Evolutionary conservation across 2,888 invertebrate genomes (phyloP).

Genomic region (Rapana venosa): DNA sequence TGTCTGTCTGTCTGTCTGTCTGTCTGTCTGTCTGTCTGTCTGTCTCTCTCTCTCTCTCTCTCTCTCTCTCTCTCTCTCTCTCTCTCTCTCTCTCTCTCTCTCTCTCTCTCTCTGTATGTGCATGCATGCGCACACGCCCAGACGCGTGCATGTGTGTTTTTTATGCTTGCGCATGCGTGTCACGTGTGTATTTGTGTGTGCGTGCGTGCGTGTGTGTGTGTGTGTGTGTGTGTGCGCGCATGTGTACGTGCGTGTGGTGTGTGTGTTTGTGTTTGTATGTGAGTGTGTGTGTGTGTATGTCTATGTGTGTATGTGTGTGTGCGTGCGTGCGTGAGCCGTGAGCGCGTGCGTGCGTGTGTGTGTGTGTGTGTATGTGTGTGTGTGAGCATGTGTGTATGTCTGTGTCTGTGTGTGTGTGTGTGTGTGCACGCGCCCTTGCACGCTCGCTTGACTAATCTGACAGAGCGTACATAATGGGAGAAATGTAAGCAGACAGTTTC

Average conservation of each 20-base stretch:
- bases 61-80: not conserved
- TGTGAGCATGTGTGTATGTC: not conserved
- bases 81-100: constrained; percentile 7
- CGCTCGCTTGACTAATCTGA: too few relatives aligned
- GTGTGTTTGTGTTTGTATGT: too few relatives aligned
- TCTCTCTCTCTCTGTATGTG: not conserved
- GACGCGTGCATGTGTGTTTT: too few relatives aligned
- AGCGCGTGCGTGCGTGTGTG: not conserved
- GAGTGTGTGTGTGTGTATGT: too few relatives aligned
- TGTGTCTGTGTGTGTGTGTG: not conserved
- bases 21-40: not conserved
- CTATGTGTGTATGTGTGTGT: not conserved
- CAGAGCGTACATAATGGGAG: too few relatives aligned
- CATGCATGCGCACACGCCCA: not conserved
- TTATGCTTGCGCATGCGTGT: too few relatives aligned
- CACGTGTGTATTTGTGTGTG: too few relatives aligned
- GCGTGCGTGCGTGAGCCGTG: not conserved
- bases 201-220: not conserved
- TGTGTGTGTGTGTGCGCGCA: not conserved
- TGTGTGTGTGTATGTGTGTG: not conserved
- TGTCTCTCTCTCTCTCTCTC: not conserved
- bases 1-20: not conserved
- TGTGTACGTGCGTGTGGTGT: too few relatives aligned
- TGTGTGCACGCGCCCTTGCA: too few relatives aligned
- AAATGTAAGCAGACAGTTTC: too few relatives aligned